Base-by-base conservation (phyloP, 2,113 vertebrate species). In the Paramisgurnus dabryanus region DNA sequence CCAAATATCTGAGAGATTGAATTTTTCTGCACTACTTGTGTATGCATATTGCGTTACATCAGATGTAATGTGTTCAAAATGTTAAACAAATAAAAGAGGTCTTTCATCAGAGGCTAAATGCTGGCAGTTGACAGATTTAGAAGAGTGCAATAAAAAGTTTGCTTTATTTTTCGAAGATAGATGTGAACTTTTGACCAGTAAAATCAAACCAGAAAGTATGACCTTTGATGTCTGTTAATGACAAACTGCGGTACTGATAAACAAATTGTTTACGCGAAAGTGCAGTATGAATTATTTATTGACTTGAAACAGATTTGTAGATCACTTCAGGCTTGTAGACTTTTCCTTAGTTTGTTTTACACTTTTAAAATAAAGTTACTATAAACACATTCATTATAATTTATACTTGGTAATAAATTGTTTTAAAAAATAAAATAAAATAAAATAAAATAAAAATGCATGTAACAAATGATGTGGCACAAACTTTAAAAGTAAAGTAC, bases 11-110 rank as follows among this genome's bases (percentile, higher is more conserved):
- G 41, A 3, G 55, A 66, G 15, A 60, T 40, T 78, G 53, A 12
- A 15, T 45, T 41, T 61, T 40, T 27, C 55, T 34, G 53, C 27
- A 47, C 39, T 49, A 50, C 11, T 57, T 72, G 58, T 64, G 65
- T 69, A 82, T 27, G 43, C 43, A 82, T 67, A 49, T 73, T 79
- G 63, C 45, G 34, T 73, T 79, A 74, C 69, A 50, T 85, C 75
- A 79, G 22, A 69, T 78, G 43, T 61, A 74, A 61, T 76, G 73
- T 13, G 40, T 80, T 60, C 72, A 68, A 73, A 80, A 82, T 68
- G 80, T 82, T 76, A 82, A 85, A 82, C 72, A 82, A 76, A 67
- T 43, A 58, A 76, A 65, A 47, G 53, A 58, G 65, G 58, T 53
- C 80, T 65, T 75, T 75, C 55, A 57, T 43, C 41, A 72, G 10